Evolutionary conservation across 2,113 vertebrate genomes (phyloP), one percentile per base, ranked within the genome.

Genomic region (Irena cyanogastra): DNA sequence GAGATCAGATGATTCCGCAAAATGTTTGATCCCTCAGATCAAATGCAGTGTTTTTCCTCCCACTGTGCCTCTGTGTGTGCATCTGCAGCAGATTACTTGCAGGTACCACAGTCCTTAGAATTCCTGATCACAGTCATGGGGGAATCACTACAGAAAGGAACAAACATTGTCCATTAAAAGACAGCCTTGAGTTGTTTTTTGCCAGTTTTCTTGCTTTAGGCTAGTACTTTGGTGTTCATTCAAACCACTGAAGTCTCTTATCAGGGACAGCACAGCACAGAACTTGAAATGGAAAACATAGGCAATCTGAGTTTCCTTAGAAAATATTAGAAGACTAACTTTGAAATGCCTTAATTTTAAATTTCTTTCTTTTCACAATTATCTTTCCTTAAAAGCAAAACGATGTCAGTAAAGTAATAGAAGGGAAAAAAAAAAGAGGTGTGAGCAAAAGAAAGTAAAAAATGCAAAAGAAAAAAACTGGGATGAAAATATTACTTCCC

Each of bases 201-300:
- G 44, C 75, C 88, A 47, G 44, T 68, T 94, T 90, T 86, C 81
- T 93, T 78, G 83, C 96, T 95, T 78, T 65, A 94, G 93, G 96
- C 94, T 47, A 74, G 71, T 45, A 64, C 86, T 96, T 96, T 95
- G 88, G 93, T 93, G 72, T 95, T 95, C 90, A 13, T 47, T 87
- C 80, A 92, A 96, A 85, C 85, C 83, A 93, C 82, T 91, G 90
- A 96, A 95, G 90, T 92, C 86, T 92, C 93, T 97, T 97, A 97
- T 96, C 96, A 94, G 91, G 84, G 80, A 90, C 63, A 83, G 76
- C 87, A 72, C 94, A 97, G 94, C 87, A 54, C 6, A 90, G 69
- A 89, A 95, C 23, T 79, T 81, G 77, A 95, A 96, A 95, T 65
- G 47, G 76, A 94, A 94, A 92, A 75, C 47, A 88, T 0, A 90